Conservation (phyloP, 2,888 invertebrate genomes). For the Theretra japonica region DNA sequence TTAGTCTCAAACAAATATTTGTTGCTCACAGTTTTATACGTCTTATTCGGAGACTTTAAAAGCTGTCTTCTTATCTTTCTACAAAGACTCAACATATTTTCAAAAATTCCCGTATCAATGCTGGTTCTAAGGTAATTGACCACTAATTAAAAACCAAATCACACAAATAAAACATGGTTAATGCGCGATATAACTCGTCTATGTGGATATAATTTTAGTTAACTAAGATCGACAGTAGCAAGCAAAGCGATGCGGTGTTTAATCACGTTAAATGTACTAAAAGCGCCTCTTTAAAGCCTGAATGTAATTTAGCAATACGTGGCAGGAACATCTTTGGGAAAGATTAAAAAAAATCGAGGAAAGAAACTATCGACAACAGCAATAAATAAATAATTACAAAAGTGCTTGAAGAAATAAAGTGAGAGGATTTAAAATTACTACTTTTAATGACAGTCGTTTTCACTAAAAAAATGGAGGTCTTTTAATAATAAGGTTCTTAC, state of each 20-base stretch:
- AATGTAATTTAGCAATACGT: constrained; percentile 47
- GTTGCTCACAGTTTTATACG: too few species aligned
- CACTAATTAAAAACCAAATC: neutral
- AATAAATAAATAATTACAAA: neutral
- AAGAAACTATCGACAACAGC: neutral
- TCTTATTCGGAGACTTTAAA: too few species aligned
- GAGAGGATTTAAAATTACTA: neutral
- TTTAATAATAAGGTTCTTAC: neutral
- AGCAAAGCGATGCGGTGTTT: constrained; percentile 71
- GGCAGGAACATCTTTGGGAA: constrained; percentile 61
- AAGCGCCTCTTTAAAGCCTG: constrained; percentile 53
- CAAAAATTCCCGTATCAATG: too few species aligned
- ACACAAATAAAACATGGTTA: constrained; percentile 25
- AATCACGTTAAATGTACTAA: constrained; percentile 51
- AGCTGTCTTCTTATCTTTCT: neutral
- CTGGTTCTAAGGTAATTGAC: too few species aligned
- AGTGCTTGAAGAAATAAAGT: neutral
- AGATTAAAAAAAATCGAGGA: neutral
- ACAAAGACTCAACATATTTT: too few species aligned
- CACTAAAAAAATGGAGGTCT: neutral
- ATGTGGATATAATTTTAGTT: constrained; percentile 18
- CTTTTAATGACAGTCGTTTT: neutral
- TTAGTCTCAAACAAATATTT: too few species aligned
- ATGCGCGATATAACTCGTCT: neutral
- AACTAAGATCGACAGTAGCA: constrained; percentile 40